Evolutionary conservation across 2,113 vertebrate species (phyloP).

Genomic region (Sylvia atricapilla): DNA sequence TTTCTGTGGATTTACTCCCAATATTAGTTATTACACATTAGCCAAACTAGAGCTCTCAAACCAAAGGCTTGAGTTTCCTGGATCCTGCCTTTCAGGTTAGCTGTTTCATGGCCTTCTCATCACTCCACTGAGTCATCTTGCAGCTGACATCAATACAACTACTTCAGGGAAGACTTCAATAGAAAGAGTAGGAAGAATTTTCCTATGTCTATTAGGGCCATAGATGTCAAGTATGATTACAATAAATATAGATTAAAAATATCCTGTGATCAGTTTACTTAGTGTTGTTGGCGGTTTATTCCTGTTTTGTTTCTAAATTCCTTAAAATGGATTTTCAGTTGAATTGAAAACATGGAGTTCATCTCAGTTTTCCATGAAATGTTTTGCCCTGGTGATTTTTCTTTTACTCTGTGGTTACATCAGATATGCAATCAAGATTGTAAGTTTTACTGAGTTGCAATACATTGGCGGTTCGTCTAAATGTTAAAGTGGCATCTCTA

Average conservation of each 20-base stretch:
- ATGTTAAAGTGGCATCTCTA: neutral
- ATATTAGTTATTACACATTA: neutral
- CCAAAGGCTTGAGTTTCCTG: neutral
- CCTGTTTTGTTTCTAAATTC: neutral
- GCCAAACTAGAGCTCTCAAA: neutral
- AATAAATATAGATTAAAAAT: neutral
- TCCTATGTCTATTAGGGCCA: neutral
- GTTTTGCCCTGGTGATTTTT: neutral
- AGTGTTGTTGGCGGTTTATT: rapidly evolving
- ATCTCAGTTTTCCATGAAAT: neutral
- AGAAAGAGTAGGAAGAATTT: neutral
- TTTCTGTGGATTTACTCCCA: too few species aligned
- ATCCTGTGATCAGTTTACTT: neutral
- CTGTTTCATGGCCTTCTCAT: neutral
- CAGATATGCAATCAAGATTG: neutral
- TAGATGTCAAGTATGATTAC: neutral
- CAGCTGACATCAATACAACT: neutral
- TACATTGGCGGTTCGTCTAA: neutral
- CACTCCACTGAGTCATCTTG: neutral
- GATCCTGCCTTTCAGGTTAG: neutral
- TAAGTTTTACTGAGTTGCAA: neutral
- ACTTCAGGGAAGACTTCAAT: neutral
- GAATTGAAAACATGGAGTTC: neutral
- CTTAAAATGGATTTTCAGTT: neutral
- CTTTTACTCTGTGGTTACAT: neutral